These are phyloP conservation scores for Acrocephalus arundinaceus DNA, from an alignment of 2,113 vertebrate species.

Conservation along the genomic window DNA sequence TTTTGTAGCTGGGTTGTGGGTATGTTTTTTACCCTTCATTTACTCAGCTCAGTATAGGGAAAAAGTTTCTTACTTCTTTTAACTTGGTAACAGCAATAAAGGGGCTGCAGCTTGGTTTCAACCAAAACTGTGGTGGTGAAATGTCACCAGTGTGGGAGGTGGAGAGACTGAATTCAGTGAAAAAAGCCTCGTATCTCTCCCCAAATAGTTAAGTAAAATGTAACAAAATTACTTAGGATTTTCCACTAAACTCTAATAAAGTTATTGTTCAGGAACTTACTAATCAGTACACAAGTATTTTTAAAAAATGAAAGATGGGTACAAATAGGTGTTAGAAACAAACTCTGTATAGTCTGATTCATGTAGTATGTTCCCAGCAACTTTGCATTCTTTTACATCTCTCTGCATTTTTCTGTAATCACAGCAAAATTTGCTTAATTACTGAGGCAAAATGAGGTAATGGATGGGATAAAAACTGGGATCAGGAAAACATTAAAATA, in stretches of 20 bases:
- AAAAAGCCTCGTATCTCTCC: neutral
- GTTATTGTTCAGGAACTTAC: neutral
- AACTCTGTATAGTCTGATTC: neutral
- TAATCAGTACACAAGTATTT: neutral
- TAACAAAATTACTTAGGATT: neutral
- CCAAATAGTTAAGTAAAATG: neutral
- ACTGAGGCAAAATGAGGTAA: neutral
- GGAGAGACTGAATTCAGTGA: neutral
- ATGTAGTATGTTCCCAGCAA: neutral
- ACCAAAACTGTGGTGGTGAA: neutral
- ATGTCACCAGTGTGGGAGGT: neutral
- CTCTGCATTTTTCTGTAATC: neutral
- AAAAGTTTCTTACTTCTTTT: neutral
- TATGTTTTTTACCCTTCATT: neutral
- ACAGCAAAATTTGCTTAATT: neutral
- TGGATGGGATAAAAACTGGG: neutral
- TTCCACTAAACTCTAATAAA: neutral
- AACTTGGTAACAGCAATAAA: neutral
- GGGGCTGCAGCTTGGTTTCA: neutral
- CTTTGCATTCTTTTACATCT: neutral
- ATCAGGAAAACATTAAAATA: neutral
- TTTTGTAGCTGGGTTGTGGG: neutral
- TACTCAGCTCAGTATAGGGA: neutral
- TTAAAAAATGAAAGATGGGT: neutral
- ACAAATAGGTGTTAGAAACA: neutral